Evolutionary conservation across 2,113 vertebrate genomes (phyloP).

Genomic region (Lamprotornis superbus): DNA sequence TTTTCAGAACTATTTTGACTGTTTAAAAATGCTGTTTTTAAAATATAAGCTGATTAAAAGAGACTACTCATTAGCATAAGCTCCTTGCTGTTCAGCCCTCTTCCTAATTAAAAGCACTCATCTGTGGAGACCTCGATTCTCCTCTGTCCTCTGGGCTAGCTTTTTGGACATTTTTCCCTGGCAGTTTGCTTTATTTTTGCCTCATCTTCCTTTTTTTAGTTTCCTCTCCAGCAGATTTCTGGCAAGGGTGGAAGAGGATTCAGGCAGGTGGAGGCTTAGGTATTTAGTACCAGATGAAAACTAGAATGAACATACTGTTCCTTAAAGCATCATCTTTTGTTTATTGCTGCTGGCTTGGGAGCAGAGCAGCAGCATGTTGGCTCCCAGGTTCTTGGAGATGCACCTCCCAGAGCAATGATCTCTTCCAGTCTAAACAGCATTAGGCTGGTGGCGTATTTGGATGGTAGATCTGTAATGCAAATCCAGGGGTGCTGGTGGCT

Average conservation of each 20-base stretch:
- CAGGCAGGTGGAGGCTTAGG: constrained; percentile 13
- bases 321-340: background rate
- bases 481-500: background rate
- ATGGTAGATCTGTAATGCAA: background rate
- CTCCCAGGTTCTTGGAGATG: background rate
- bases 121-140: constrained; percentile 87
- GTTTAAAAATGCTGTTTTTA: constrained; percentile 76
- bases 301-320: background rate
- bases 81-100: constrained; percentile 82
- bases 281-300: constrained; percentile 17
- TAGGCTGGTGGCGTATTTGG: background rate
- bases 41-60: constrained; percentile 89
- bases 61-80: constrained; percentile 91
- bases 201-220: constrained; percentile 42
- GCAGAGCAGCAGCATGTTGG: background rate
- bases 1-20: constrained; percentile 80
- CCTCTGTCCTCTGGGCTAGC: constrained; percentile 66
- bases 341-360: background rate
- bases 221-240: constrained; percentile 42
- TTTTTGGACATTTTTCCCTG: constrained; percentile 78
- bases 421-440: background rate
- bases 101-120: constrained; percentile 97
- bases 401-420: background rate
- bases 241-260: background rate
- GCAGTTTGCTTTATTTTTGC: constrained; percentile 68